Percentiles rank a stretch among this genome's conserved stretches.
Evolutionary conservation across 2,797 vertebrate species (phyloP).

Genomic region (Gymnothorax javanicus): DNA sequence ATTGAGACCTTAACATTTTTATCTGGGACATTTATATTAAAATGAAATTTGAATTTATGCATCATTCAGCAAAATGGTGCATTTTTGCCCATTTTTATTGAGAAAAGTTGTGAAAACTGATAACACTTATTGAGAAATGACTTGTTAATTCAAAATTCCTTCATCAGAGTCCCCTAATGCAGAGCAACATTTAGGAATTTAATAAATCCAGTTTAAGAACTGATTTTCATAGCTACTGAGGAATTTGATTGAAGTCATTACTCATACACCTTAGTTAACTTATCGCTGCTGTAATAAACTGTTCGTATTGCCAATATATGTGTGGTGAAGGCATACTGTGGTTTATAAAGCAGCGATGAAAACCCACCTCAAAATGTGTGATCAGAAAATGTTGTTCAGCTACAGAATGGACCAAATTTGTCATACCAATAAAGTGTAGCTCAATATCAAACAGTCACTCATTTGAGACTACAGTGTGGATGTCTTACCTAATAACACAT

Average conservation of each 20-base stretch:
- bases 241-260: background rate
- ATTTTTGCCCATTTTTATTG: too few species aligned
- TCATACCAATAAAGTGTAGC: background rate
- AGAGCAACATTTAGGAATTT: background rate
- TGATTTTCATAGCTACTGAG: background rate
- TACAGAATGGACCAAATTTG: background rate
- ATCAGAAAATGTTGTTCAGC: background rate
- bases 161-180: background rate
- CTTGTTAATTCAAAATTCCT: background rate
- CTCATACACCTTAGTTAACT: background rate
- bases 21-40: background rate
- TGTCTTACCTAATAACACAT: background rate
- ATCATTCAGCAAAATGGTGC: background rate
- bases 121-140: background rate
- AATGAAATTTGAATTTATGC: background rate
- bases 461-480: background rate
- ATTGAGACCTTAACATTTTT: background rate
- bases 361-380: background rate
- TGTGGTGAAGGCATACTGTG: background rate
- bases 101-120: background rate
- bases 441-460: background rate
- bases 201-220: background rate
- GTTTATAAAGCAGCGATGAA: background rate
- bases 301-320: background rate
- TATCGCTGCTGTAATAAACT: background rate